Percentiles rank a stretch among this genome's conserved stretches.
These are phyloP conservation scores for Selene dorsalis DNA, from an alignment of 2,797 vertebrate genomes.

Conservation along the genomic window DNA sequence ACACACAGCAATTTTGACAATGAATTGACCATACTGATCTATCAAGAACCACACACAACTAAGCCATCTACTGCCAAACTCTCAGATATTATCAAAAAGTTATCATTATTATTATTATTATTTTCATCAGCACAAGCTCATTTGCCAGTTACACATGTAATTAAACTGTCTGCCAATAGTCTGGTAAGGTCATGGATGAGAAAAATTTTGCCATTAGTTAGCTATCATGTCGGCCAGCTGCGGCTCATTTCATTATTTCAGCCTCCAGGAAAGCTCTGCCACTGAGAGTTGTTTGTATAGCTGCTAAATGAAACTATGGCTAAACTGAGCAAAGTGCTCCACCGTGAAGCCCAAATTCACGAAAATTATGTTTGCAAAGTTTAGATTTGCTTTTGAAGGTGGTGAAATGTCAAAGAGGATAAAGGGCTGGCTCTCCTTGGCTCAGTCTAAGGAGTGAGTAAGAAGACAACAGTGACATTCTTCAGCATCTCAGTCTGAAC, in stretches of 20 bases:
- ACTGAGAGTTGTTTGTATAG: conserved; percentile 39
- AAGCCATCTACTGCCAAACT: background rate
- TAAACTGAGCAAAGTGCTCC: conserved; percentile 29
- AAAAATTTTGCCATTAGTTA: background rate
- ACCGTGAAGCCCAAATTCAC: conserved; percentile 13
- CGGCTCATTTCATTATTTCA: conserved; percentile 16
- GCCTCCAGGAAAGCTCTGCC: conserved; percentile 29
- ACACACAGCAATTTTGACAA: background rate
- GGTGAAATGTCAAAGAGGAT: conserved; percentile 16
- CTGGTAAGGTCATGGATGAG: background rate
- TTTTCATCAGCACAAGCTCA: background rate
- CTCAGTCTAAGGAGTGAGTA: background rate
- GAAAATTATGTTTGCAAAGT: conserved; percentile 38
- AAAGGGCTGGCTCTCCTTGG: conserved; percentile 1
- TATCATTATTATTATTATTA: too few species aligned
- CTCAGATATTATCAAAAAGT: background rate
- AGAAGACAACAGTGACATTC: conserved; percentile 25
- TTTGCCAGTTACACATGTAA: background rate
- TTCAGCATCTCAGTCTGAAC: conserved; percentile 15
- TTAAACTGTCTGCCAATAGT: background rate
- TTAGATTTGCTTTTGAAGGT: conserved; percentile 31
- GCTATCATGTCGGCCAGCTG: background rate
- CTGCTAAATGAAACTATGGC: conserved; percentile 31
- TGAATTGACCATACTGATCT: background rate
- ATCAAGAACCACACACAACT: too few species aligned